Evolutionary conservation across 1,140 invertebrate species (phyloP), one percentile per base, ranked within the genome.

Genomic region (Calliopsis andreniformis): DNA sequence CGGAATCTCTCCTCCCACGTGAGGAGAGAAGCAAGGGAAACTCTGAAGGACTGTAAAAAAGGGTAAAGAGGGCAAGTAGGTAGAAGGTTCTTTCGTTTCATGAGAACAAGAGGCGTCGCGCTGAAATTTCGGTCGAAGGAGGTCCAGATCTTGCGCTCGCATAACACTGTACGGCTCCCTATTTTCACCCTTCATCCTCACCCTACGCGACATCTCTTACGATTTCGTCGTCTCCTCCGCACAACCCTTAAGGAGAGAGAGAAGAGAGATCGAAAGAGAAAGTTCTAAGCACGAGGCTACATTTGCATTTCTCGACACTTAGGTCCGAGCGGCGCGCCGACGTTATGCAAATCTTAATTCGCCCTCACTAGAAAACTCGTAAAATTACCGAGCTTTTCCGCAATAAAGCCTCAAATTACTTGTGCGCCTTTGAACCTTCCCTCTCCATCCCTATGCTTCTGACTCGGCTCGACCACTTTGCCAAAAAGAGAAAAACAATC

Each of bases 261-360:
- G 28, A 43, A 35, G 4, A 39, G 10, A 10, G 35, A 39, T 10
- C 35, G 45, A 59, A 14, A 30, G 61, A 14, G 16, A 43, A 58
- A 23, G 23, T 51, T 72, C 64, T 73, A 64, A 80, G 66, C 68
- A 71, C 61, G 42, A 42, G 62, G 49, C 28, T 42, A 70, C 76
- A 87, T 87, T 87, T 87, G 78, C 84, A 86, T 86, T 79, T 79
- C 80, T 73, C 80, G 72, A 78, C 85, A 67, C 82, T 87, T 86
- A 77, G 61, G 78, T 67, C 75, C 79, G 68, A 68, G 76, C 73
- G 73, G 62, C 39, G 79, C 67, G 69, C 53, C 76, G 70, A 58
- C 75, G 78, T 87, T 87, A 87, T 87, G 85, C 84, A 87, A 87
- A 87, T 87, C 84, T 86, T 86, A 84, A 87, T 87, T 87, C 76